Evolutionary conservation across 2,888 invertebrate species (phyloP), one percentile per base, ranked within the genome.

Genomic region (Eutolmus rufibarbis): DNA sequence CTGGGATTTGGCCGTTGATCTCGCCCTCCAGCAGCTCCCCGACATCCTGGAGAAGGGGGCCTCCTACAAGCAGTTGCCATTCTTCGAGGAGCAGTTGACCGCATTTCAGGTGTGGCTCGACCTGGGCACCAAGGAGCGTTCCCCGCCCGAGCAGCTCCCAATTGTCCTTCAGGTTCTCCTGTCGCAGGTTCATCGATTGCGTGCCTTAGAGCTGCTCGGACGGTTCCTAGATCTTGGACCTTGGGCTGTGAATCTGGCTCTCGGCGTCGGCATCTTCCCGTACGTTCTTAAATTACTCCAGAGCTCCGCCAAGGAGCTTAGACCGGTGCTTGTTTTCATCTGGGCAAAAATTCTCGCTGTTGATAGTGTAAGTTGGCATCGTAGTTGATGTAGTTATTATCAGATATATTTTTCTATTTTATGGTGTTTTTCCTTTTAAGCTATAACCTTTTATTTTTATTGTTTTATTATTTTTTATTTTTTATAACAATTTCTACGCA

Each of bases 311-410:
- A 95, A 95, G 90, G 99, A 99, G 92, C 93, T 99, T 89, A 94
- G 98, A 87, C 97, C 98, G 8, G 94, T 98, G 88, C 94, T 99
- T 90, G 98, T 99, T 76, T 99, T 98, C 92, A 99, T 99, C 90
- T 99, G 99, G 99, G 98, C 99, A 23, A 98, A 99, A 94, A 98
- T 99, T 90, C 94, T 99, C 87, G 98, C 99, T 43, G 98, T 99
- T 5, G 99, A 99, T 92, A 96, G 96, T 92, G 97, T 97, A 91
- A 94, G 95, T 94, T 76, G 28, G n/a, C n/a, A 56, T 19, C n/a
- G 34, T 34, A 34, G 34, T 34, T 34, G 5, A 34, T 34, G 2
- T 34, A 34, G 34, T 34, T 34, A 34, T 34, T 34, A 3, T 34
- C 4, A n/a, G 34, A 34, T 34, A 34, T 34, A 2, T 3, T 34